Base-by-base conservation (phyloP, 1,140 invertebrate genomes). In the Charaxes varanes region DNA sequence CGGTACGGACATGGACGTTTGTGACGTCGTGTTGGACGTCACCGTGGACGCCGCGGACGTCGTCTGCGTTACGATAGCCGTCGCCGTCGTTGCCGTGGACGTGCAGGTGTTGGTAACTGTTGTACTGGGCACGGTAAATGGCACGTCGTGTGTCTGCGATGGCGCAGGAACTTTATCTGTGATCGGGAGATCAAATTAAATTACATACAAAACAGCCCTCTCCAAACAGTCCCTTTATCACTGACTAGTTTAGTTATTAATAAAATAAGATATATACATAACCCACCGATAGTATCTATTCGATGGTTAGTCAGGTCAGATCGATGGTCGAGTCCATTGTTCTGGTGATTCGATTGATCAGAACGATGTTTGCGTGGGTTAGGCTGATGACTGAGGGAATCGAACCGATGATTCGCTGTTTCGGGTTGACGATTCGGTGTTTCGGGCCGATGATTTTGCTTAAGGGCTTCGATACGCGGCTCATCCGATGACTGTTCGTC, bases 401-500 rank as follows among this genome's bases (percentile, higher is more conserved):
- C 22, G 7, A 2, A 8, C 22, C 7, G 22, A n/a, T n/a, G 22
- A 23, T 23, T 12, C n/a, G 10, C 22, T 14, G 18, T 22, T n/a
- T n/a, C n/a, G n/a, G n/a, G n/a, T n/a, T n/a, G n/a, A n/a, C n/a
- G n/a, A n/a, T n/a, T n/a, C n/a, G n/a, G n/a, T n/a, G n/a, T n/a
- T n/a, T n/a, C 8, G n/a, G 37, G 12, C 10, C 12, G 37, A 2
- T 41, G 28, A 13, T 17, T 23, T 5, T 19, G 13, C 3, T 27
- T 28, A 0, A 11, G 10, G n/a, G 38, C 14, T 2, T 38, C 16
- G 13, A 42, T 35, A 23, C 27, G 30, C 30, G 51, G 53, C 13
- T 57, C 58, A 24, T 62, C 62, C 4, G 58, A 62, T 5, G 62
- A 66, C n/a, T 45, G 44, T 17, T 53, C 66, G 47, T 78, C 72